phyloP scores from a whole-genome alignment of 2,113 vertebrate species.

The Conger conger region DNA sequence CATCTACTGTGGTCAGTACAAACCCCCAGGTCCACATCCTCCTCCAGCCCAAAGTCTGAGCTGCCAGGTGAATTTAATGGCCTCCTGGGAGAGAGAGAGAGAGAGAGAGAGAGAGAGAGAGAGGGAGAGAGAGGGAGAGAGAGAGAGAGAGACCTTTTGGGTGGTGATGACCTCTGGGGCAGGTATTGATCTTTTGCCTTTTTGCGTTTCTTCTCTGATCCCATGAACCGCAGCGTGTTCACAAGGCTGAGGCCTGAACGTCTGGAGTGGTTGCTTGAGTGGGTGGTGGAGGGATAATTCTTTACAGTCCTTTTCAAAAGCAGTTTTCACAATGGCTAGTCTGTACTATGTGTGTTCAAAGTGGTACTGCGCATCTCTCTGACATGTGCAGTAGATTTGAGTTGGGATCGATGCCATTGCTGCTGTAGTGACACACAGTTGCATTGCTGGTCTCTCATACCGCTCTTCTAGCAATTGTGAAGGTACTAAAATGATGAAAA shows the following conservation, averaged over 20 bases:
- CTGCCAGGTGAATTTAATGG: no score
- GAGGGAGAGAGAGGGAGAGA: not conserved
- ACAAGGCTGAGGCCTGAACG: not conserved
- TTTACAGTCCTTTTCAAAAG: not conserved
- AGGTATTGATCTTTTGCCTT: not conserved
- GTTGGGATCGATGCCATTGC: no score
- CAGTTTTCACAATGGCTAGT: not conserved
- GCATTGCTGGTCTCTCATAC: not conserved
- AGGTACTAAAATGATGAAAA: not conserved
- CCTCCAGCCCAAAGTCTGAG: no score
- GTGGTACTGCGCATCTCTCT: not conserved
- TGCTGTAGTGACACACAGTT: no score
- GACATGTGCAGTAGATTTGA: no score
- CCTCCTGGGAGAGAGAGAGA: not conserved
- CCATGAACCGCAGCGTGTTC: constrained; percentile 8
- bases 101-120: not conserved
- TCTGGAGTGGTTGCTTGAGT: not conserved
- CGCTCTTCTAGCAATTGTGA: not conserved
- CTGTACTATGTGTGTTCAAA: not conserved
- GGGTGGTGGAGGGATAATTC: not conserved
- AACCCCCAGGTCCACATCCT: constrained; percentile 34
- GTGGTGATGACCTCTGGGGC: not conserved
- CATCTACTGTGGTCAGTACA: not conserved
- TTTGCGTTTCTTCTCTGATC: constrained; percentile 23
- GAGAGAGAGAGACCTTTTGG: not conserved